phyloP scores from a whole-genome alignment of 2,797 vertebrate genomes.

The Apogon hyalosoma region DNA sequence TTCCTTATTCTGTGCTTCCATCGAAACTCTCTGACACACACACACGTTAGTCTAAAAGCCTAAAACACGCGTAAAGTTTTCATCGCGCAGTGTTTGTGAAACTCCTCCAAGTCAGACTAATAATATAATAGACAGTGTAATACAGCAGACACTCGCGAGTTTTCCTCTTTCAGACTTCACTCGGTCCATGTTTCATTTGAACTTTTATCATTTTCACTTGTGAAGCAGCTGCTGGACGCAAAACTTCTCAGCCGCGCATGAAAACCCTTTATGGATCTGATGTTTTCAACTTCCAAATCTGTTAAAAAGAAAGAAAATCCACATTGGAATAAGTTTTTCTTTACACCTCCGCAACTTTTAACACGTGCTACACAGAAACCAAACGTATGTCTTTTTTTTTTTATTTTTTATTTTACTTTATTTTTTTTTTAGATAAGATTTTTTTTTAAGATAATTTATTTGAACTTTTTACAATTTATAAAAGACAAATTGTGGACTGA shows the following conservation, averaged over 20 bases:
- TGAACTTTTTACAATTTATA: not conserved
- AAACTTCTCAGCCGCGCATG: constrained; percentile 37
- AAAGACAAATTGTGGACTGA: not conserved
- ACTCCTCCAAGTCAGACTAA: constrained; percentile 30
- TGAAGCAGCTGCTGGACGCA: constrained; percentile 6
- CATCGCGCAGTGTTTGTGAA: constrained; percentile 50
- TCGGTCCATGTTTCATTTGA: constrained; percentile 34
- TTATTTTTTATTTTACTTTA: too few species aligned
- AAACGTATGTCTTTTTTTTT: not conserved
- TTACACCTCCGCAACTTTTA: not conserved
- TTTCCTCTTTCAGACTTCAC: constrained; percentile 18
- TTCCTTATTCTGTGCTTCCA: constrained; percentile 39
- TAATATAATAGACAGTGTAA: constrained; percentile 5
- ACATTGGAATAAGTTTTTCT: constrained; percentile 8
- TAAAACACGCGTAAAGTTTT: constrained; percentile 42
- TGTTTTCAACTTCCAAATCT: constrained; percentile 15
- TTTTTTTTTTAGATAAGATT: not conserved
- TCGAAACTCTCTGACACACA: constrained; percentile 46
- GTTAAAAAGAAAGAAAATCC: not conserved
- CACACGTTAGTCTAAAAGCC: constrained; percentile 1
- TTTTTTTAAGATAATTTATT: not conserved
- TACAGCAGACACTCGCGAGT: constrained; percentile 9
- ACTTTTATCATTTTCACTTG: constrained; percentile 16
- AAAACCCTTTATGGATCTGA: constrained; percentile 29
- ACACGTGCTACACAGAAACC: constrained; percentile 25